phyloP scores from a whole-genome alignment of 2,888 invertebrate species.

The Cephalotes varians region DNA sequence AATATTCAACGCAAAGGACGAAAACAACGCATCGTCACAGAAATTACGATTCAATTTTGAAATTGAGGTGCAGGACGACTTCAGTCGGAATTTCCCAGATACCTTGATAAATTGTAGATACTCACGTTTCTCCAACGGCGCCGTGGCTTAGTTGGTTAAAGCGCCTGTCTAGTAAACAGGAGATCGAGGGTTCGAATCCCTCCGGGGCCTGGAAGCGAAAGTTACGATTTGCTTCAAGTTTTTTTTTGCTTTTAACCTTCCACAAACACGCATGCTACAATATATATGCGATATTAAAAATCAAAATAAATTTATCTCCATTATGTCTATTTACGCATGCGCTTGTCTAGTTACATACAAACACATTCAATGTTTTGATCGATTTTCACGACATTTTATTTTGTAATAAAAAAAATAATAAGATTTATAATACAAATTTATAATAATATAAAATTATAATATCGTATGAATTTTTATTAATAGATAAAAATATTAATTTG shows the following conservation, averaged over 20 bases:
- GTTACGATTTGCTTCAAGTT: neutral
- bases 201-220: constrained; percentile 86
- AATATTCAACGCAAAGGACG: neutral
- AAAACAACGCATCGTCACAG: neutral
- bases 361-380: neutral
- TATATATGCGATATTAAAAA: neutral
- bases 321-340: neutral
- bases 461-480: too few relatives aligned
- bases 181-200: constrained; percentile 90
- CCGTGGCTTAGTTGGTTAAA: constrained; percentile 94
- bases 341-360: too few relatives aligned
- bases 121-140: constrained; percentile 84
- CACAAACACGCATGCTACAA: neutral
- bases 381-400: neutral
- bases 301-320: neutral
- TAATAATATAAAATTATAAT: neutral
- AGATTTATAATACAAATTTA: neutral
- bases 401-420: neutral
- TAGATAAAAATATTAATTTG: neutral
- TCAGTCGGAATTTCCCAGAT: neutral
- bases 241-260: neutral
- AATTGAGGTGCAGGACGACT: neutral
- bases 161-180: constrained; percentile 91
- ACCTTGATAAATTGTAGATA: neutral
- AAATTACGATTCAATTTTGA: constrained; percentile 1